Evolutionary conservation across 2,797 vertebrate genomes (phyloP).

Genomic region (Esox lucius): DNA sequence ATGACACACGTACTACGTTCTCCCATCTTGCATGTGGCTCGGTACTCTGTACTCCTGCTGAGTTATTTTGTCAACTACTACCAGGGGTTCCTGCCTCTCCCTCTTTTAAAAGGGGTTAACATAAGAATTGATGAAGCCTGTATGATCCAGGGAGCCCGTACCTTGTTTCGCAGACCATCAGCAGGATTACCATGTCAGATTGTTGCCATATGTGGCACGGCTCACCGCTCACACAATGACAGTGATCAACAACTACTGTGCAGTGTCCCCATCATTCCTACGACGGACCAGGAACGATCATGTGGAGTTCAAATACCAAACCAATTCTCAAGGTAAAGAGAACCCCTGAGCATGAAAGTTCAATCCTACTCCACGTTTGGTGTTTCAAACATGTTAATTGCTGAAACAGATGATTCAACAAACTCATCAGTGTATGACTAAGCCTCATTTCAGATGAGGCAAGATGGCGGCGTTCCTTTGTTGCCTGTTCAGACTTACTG

Average conservation of each 20-base stretch:
- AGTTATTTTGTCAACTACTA: conserved; percentile 61
- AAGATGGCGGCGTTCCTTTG: conserved; percentile 60
- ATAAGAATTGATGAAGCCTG: conserved; percentile 67
- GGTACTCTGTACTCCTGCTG: conserved; percentile 52
- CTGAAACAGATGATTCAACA: conserved; percentile 63
- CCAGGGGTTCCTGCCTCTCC: conserved; percentile 50
- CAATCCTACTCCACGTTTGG: conserved; percentile 31
- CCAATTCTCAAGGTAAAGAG: conserved; percentile 44
- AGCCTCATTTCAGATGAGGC: conserved; percentile 53
- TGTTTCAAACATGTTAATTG: conserved; percentile 63
- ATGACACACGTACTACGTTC: conserved; percentile 37
- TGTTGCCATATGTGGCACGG: conserved; percentile 82
- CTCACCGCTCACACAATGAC: conserved; percentile 67
- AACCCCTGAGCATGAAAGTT: conserved; percentile 37
- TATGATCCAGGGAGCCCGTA: conserved; percentile 68
- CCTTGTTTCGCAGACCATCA: conserved; percentile 72
- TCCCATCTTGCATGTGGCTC: conserved; percentile 28
- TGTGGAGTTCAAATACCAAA: conserved; percentile 63
- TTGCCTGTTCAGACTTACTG: conserved; percentile 61
- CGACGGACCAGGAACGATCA: conserved; percentile 58
- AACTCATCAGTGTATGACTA: conserved; percentile 35
- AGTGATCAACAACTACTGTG: conserved; percentile 74
- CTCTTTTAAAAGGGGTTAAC: conserved; percentile 42
- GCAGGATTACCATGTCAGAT: conserved; percentile 78
- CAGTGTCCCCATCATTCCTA: conserved; percentile 57